phyloP scores from a whole-genome alignment of 2,797 vertebrate genomes.

The Oreochromis grahami region DNA sequence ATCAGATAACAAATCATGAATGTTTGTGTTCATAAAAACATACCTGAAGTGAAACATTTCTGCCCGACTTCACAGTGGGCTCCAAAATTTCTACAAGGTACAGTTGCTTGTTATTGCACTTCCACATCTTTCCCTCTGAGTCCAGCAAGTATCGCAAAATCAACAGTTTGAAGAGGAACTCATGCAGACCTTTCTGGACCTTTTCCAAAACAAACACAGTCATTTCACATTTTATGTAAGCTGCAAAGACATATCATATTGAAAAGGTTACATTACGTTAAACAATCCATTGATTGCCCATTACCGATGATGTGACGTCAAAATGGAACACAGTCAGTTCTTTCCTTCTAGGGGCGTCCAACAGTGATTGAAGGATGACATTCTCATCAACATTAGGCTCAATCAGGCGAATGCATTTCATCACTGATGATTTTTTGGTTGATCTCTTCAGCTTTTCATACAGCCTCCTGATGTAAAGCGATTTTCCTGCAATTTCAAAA shows the following conservation, averaged over 20 bases:
- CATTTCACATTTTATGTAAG: not conserved
- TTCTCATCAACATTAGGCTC: slow-evolving; percentile 85
- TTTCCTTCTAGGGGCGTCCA: slow-evolving; percentile 54
- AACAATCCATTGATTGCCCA: slow-evolving; percentile 1
- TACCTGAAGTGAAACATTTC: slow-evolving; percentile 63
- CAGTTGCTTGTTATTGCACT: slow-evolving; percentile 80
- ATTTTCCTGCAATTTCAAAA: slow-evolving; percentile 82
- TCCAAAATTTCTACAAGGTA: slow-evolving; percentile 89
- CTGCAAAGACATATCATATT: not conserved
- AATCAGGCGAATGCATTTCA: slow-evolving; percentile 84
- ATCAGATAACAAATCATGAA: not conserved
- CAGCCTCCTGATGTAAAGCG: slow-evolving; percentile 87
- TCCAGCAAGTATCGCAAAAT: slow-evolving; percentile 88
- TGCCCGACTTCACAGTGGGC: slow-evolving; percentile 32
- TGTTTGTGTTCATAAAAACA: not conserved
- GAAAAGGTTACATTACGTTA: not conserved
- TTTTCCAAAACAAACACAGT: slow-evolving; percentile 51
- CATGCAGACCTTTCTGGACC: slow-evolving; percentile 86
- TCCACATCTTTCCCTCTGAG: slow-evolving; percentile 87
- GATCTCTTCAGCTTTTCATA: slow-evolving; percentile 71
- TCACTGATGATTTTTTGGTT: slow-evolving; percentile 34
- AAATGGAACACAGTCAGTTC: slow-evolving; percentile 87
- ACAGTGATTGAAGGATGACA: slow-evolving; percentile 78
- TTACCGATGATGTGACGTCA: slow-evolving; percentile 92
- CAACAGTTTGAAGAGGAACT: slow-evolving; percentile 92